Base-by-base conservation (phyloP, 2,888 invertebrate species). In the Hedya salicella region DNA sequence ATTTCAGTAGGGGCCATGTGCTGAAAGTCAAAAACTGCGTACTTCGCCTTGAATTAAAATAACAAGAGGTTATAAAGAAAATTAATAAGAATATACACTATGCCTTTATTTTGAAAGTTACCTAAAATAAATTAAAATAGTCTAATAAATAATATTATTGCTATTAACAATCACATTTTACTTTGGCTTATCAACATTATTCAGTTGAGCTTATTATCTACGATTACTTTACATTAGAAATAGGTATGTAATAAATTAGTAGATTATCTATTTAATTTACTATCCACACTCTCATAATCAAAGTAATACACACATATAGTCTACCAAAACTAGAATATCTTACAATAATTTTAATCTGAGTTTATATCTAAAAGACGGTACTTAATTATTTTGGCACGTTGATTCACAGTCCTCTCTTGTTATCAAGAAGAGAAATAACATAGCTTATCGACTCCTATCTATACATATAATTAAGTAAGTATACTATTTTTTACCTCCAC, bases 91-190 rank as follows among this genome's bases (percentile, higher is more conserved):
- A 9, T 50, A 40, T 50, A 63, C 44, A 44, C 52, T 59, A 36
- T 69, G 61, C 46, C 52, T 56, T 64, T 70, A 63, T 64, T 68
- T 65, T 53, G 42, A 36, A 56, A 57, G 57, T 68, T 62, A 68
- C 68, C 40, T 49, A 6, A 25, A 25, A 25, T 25, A 40, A 59
- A 54, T 53, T 63, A 50, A 68, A 46, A 44, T 54, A 57, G 21
- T 32, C 8, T 56, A 56, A 44, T 70, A 69, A 70, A 70, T 63
- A 67, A 68, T 62, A 69, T 76, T 81, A 81, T 80, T 80, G 79
- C 80, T 82, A 85, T 70, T 75, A 77, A 81, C 74, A 84, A 87
- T 85, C 85, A 86, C 85, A 85, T 78, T 81, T 77, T 80, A 82
- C 81, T 82, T 84, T 84, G 81, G 81, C 78, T 78, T 80, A 77